These are phyloP conservation scores for Percina caprodes DNA, from an alignment of 2,113 vertebrate species.

Conservation along the genomic window DNA sequence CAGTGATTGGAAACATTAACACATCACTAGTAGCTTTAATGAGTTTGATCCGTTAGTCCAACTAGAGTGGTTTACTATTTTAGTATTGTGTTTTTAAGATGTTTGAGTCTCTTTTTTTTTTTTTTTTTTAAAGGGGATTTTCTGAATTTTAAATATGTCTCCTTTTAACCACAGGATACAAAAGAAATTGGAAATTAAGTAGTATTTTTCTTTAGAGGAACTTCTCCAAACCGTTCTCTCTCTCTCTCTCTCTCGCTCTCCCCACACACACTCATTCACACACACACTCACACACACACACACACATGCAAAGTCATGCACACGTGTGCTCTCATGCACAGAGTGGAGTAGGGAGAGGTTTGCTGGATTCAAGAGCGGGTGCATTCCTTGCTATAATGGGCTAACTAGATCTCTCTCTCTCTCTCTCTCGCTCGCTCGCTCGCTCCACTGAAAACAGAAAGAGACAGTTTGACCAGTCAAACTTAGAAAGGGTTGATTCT, in stretches of 20 bases:
- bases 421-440: constrained; percentile 5
- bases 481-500: constrained; percentile 49
- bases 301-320: constrained; percentile 36
- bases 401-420: constrained; percentile 45
- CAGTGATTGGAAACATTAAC: constrained; percentile 30
- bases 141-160: constrained; percentile 39
- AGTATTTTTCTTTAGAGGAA: constrained; percentile 51
- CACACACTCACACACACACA: constrained; percentile 24
- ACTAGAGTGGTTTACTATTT: constrained; percentile 6
- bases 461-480: constrained; percentile 40
- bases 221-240: constrained; percentile 25
- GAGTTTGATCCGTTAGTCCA: constrained; percentile 1
- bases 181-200: constrained; percentile 33
- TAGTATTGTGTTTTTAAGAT: constrained; percentile 23
- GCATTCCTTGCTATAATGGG: constrained; percentile 79
- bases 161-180: constrained; percentile 28
- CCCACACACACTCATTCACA: not conserved
- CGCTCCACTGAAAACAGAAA: constrained; percentile 37
- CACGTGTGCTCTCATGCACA: constrained; percentile 39
- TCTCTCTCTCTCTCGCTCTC: no score
- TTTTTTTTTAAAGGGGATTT: constrained; percentile 12
- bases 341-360: constrained; percentile 71
- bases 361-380: constrained; percentile 67
- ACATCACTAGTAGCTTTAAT: constrained; percentile 3
- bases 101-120: constrained; percentile 26